A percentile compares a stretch with the other conserved stretches of the same genome.
Conservation (phyloP, 2,113 vertebrate species). For the Calyptommatus sinebrachiatus region DNA sequence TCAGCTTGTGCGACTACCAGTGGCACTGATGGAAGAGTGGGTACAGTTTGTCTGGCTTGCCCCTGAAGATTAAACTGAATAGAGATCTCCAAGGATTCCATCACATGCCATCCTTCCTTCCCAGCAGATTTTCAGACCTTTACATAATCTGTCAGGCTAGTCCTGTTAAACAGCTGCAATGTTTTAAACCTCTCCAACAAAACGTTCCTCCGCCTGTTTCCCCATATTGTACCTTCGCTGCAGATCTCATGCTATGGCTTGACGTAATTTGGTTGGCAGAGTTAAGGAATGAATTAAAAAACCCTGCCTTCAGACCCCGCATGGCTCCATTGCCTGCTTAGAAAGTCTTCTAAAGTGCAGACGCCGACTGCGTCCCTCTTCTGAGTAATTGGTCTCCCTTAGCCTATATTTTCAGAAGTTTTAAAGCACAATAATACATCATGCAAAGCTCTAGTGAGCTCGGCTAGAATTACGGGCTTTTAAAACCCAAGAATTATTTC, state of each 20-base stretch:
- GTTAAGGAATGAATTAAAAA: conserved; percentile 30
- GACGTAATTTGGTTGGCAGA: fast-evolving
- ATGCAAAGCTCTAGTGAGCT: conserved; percentile 28
- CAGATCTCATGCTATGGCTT: conserved; percentile 29
- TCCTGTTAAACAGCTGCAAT: conserved; percentile 25
- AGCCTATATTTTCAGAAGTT: conserved; percentile 40
- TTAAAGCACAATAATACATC: conserved; percentile 36
- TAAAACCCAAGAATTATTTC: conserved; percentile 47
- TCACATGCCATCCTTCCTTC: background rate
- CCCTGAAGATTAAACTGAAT: background rate
- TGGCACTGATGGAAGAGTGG: no score
- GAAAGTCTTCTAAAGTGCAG: background rate
- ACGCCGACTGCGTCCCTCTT: conserved; percentile 5
- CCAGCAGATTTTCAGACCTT: background rate
- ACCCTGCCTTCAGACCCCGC: background rate
- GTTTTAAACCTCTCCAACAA: conserved; percentile 12
- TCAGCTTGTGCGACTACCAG: background rate
- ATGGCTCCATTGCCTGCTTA: background rate
- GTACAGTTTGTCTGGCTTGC: background rate
- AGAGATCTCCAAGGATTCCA: conserved; percentile 6
- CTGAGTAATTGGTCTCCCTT: conserved; percentile 37
- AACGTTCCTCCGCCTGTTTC: background rate
- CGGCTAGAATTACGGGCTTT: conserved; percentile 34
- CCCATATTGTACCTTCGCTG: conserved; percentile 14
- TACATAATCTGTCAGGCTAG: conserved; percentile 20